Base-by-base conservation (phyloP, 2,797 vertebrate species). In the Percopsis omiscomaycus region DNA sequence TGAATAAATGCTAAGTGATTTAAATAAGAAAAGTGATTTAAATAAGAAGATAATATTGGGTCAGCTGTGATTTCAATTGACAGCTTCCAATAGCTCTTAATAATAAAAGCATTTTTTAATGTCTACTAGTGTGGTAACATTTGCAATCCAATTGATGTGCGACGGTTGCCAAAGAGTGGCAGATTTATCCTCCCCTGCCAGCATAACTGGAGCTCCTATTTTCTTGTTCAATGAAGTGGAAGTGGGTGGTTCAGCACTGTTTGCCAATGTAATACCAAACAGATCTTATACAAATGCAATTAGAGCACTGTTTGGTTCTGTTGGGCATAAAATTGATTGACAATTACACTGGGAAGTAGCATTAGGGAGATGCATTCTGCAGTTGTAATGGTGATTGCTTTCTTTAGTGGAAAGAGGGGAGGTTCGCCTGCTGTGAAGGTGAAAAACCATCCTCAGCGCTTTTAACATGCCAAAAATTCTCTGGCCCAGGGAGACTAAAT, bases 171-270 rank as follows among this genome's bases (percentile, higher is more conserved):
- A 66, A 77, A 68, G 60, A 81, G 75, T 82, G 80, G 75, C 83
- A 84, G 86, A 80, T 89, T 83, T 80, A 85, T 87, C 70, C 75
- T 78, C 56, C 54, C 54, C 77, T 80, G 79, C 84, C 73, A 81
- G 73, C 82, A 78, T 61, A 70, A 80, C 83, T 64, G 32, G 68
- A 80, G 64, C 66, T 61, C 68, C 76, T 75, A 85, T 85, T 85
- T 82, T 85, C 85, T 84, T 80, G 83, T 77, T 88, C 80, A 86
- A 70, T 80, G 86, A 77, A 83, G 78, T 83, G 86, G 75, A 88
- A 79, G 82, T 77, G 79, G 82, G 71, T 67, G 84, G 79, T 81
- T 86, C 71, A 81, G 82, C 61, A 2, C 75, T 77, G 83, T 84
- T 86, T 86, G 79, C 84, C 84, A 84, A 65, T 74, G 73, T 77